Evolutionary conservation across 2,888 invertebrate species (phyloP).

Genomic region (Noctua pronuba): DNA sequence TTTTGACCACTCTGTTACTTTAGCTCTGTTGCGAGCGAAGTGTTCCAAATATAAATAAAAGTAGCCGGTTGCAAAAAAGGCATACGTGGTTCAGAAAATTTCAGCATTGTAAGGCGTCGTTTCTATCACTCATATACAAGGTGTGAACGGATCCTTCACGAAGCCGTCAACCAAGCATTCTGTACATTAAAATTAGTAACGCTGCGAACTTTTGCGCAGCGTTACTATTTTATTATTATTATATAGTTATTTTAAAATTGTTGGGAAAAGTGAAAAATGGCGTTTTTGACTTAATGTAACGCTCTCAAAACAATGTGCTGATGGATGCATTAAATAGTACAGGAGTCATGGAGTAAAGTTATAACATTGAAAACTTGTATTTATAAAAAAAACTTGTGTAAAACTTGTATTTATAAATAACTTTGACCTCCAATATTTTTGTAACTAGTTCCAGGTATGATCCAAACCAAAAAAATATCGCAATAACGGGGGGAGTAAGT

Average conservation of each 20-base stretch:
- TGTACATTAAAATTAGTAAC: background rate
- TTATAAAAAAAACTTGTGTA: too few species aligned
- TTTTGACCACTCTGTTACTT: conserved; percentile 52
- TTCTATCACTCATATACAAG: background rate
- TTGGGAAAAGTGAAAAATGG: too few species aligned
- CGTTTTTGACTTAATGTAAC: too few species aligned
- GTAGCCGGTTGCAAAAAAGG: background rate
- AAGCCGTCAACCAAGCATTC: background rate
- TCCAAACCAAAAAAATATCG: too few species aligned
- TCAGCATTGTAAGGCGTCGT: background rate
- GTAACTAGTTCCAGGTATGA: too few species aligned
- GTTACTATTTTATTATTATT: too few species aligned
- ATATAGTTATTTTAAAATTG: too few species aligned
- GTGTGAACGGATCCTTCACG: background rate
- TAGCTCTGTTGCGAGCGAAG: conserved; percentile 57
- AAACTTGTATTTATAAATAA: too few species aligned
- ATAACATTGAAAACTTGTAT: too few species aligned
- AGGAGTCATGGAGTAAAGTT: background rate
- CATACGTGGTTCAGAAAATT: background rate
- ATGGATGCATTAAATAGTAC: background rate
- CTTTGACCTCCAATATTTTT: too few species aligned
- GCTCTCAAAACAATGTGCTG: background rate
- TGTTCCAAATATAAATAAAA: background rate
- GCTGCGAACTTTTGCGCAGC: too few species aligned
- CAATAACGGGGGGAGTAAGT: background rate